Conservation (phyloP, 2,888 invertebrate genomes). For the Drosophila borealis region DNA sequence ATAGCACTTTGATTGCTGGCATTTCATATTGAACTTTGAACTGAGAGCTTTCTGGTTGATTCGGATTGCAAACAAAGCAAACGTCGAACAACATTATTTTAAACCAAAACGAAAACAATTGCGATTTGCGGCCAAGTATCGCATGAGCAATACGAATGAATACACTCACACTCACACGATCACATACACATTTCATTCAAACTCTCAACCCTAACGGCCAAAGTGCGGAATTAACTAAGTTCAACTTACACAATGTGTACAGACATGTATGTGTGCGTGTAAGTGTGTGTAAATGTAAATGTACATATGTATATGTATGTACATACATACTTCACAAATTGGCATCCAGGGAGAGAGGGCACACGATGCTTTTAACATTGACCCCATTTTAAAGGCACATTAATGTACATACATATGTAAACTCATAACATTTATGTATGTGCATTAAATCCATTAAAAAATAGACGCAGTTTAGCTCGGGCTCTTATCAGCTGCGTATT, state of each 20-base stretch:
- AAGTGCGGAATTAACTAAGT: slow-evolving; percentile 5
- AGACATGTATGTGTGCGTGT: no score
- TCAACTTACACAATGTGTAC: not conserved
- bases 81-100: slow-evolving; percentile 25
- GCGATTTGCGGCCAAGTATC: slow-evolving; percentile 32
- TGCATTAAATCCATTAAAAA: not conserved
- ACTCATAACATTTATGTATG: not conserved
- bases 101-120: slow-evolving; percentile 43
- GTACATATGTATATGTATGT: not conserved
- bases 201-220: slow-evolving; percentile 17
- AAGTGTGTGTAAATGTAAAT: not conserved
- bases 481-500: slow-evolving; percentile 35
- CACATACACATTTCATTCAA: slow-evolving; percentile 19
- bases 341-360: not conserved
- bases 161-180: slow-evolving; percentile 27
- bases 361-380: slow-evolving; percentile 32
- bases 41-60: slow-evolving; percentile 12
- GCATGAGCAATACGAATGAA: slow-evolving; percentile 35
- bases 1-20: slow-evolving; percentile 10
- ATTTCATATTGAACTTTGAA: slow-evolving; percentile 49
- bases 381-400: slow-evolving; percentile 28
- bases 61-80: slow-evolving; percentile 50
- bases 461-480: slow-evolving; percentile 14
- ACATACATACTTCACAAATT: not conserved
- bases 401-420: not conserved